Conservation (phyloP, 2,797 vertebrate species). For the Hydrocynus forskahlii region DNA sequence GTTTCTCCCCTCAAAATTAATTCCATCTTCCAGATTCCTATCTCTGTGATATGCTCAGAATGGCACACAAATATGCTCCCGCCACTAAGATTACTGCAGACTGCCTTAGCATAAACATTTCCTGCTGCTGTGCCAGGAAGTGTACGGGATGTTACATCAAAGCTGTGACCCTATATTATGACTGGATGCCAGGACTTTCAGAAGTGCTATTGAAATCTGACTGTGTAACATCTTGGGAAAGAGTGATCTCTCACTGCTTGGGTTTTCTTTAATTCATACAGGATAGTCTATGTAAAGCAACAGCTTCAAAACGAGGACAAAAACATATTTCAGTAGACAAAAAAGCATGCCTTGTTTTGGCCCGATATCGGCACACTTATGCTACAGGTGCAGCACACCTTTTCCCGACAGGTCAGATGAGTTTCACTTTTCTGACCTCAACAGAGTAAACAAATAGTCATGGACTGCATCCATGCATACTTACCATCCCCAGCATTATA, state of each 20-base stretch:
- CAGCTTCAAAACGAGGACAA: not conserved
- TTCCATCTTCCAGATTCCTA: conserved; percentile 96
- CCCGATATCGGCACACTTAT: conserved; percentile 15
- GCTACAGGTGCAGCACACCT: conserved; percentile 41
- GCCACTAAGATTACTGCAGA: conserved; percentile 85
- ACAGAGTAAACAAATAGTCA: not conserved
- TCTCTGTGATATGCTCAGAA: conserved; percentile 92
- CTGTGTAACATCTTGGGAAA: not conserved
- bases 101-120: conserved; percentile 82
- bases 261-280: not conserved
- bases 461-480: conserved; percentile 8
- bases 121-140: conserved; percentile 71
- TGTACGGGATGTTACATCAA: conserved; percentile 44
- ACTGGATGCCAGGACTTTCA: not conserved
- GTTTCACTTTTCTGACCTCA: conserved; percentile 8
- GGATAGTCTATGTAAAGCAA: not conserved
- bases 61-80: conserved; percentile 90
- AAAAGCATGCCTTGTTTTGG: conserved; percentile 36
- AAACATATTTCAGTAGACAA: conserved; percentile 23
- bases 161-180: conserved; percentile 33
- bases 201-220: conserved; percentile 27
- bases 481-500: not conserved
- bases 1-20: conserved; percentile 91
- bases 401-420: conserved; percentile 12
- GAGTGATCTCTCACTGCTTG: not conserved